phyloP scores from a whole-genome alignment of 2,113 vertebrate genomes.

The Alethe castanea region DNA sequence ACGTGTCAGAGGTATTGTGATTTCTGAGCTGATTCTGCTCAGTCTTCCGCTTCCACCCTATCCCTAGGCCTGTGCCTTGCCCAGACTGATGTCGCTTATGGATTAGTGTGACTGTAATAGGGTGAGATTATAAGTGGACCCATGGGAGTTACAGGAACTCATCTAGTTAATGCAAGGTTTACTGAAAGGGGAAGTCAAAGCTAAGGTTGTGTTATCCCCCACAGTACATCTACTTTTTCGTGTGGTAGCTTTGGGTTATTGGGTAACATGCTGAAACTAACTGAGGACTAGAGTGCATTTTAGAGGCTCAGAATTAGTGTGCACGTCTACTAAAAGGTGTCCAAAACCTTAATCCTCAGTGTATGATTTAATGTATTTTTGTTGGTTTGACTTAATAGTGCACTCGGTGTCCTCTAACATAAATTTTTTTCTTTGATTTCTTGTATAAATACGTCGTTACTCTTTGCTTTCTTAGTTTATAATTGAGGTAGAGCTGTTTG shows the following conservation, averaged over 20 bases:
- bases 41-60: not conserved
- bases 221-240: not conserved
- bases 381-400: not conserved
- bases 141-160: not conserved
- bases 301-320: not conserved
- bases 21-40: not conserved
- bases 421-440: slow-evolving; percentile 15
- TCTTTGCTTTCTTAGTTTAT: slow-evolving; percentile 22
- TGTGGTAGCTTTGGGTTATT: not conserved
- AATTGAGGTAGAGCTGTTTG: slow-evolving; percentile 30
- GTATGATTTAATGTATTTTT: not conserved
- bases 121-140: not conserved
- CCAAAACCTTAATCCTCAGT: not conserved
- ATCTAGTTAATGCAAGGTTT: not conserved
- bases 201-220: not conserved
- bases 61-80: not conserved
- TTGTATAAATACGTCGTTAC: not conserved
- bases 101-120: not conserved
- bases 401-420: not conserved
- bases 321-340: not conserved
- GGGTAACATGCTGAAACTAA: not conserved
- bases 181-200: not conserved
- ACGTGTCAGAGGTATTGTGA: not conserved
- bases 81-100: not conserved
- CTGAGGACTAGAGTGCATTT: not conserved